Base-by-base conservation (phyloP, 2,888 invertebrate genomes). In the Rutpela maculata region DNA sequence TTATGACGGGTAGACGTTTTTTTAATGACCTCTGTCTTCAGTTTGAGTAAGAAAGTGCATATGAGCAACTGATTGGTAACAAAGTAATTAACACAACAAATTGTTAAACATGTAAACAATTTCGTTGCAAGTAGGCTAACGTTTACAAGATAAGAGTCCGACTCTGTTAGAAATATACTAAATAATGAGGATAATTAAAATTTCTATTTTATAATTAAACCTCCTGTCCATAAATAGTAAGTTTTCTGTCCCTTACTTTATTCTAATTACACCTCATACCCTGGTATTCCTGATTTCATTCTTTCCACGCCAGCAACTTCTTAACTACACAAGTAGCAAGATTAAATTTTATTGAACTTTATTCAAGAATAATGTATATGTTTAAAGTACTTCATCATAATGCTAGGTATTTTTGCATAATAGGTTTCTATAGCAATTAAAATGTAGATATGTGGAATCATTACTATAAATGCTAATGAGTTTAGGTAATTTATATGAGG, bases 261-360 rank as follows among this genome's bases (percentile, higher is more conserved):
- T n/a, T n/a, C 6, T 17, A 67, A 67, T 50, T 67, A 67, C 67
- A 55, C 26, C 22, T 22, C 17, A 7, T 55, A 26, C 12, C 55
- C 26, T 67, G 50, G 55, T 67, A 67, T 26, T n/a, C 56, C n/a
- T 26, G 7, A 43, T 43, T 38, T 43, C 43, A 43, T 19, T 60
- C 38, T 60, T 70, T 70, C 70, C 70, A 70, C 70, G 62, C 22
- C 70, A 19, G 26, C 10, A 31, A 17, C 3, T 63, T 60, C 56
- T 35, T 72, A 63, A 72, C 55, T 9, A 26, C 19, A 31, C 19
- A 38, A 50, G 43, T 43, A 55, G 67, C 55, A 66, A 66, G 17
- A 66, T 55, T 59, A 71, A 55, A 38, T 50, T 71, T 62, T 62
- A 71, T 71, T 62, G 31, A 62, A 60, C 43, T 59, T 9, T 15